Percentiles rank a stretch among this genome's conserved stretches.
Evolutionary conservation across 1,140 invertebrate species (phyloP).

Genomic region (Eueides isabella): DNA sequence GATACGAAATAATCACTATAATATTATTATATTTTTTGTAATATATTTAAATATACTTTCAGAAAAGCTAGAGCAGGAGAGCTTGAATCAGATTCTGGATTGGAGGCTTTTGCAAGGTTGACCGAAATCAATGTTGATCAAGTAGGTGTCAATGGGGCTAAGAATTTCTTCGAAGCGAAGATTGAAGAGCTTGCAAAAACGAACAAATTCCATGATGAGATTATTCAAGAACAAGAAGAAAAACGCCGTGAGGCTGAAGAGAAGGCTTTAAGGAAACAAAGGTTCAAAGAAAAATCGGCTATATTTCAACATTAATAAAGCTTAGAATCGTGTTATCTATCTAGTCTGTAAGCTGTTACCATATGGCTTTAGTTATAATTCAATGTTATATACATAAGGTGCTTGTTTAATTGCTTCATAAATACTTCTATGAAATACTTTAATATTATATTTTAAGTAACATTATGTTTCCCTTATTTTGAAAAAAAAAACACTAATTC

Average conservation of each 20-base stretch:
- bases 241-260: conserved; percentile 90
- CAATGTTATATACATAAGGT: conserved; percentile 23
- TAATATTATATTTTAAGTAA: background rate
- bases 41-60: conserved; percentile 27
- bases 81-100: conserved; percentile 90
- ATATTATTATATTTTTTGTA: background rate
- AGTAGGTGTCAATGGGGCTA: conserved; percentile 94
- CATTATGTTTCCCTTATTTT: background rate
- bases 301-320: conserved; percentile 84
- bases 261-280: conserved; percentile 87
- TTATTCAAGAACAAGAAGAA: conserved; percentile 93
- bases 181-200: conserved; percentile 91
- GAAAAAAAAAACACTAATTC: background rate
- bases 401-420: background rate
- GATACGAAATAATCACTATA: too few species aligned
- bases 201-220: conserved; percentile 94
- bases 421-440: background rate
- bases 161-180: conserved; percentile 96
- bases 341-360: conserved; percentile 81
- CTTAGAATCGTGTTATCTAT: conserved; percentile 53
- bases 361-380: conserved; percentile 57
- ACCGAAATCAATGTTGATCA: conserved; percentile 95
- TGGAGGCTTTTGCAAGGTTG: conserved; percentile 91
- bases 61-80: conserved; percentile 93
- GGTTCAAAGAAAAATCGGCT: conserved; percentile 92